phyloP scores from a whole-genome alignment of 2,888 invertebrate genomes.

The Eupithecia insigniata region DNA sequence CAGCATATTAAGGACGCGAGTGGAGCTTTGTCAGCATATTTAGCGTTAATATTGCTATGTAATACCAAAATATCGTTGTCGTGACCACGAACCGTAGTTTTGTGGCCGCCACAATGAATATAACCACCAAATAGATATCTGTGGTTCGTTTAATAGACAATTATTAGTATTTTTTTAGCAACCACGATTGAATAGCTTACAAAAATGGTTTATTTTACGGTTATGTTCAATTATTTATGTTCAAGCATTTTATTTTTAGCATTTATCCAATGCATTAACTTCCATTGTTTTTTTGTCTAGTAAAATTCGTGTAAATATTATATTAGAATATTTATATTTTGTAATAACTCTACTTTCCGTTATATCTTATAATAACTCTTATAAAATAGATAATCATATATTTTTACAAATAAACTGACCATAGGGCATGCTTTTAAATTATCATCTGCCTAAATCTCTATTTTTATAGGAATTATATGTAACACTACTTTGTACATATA shows the following conservation, averaged over 20 bases:
- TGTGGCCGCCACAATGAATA: neutral
- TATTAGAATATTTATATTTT: neutral
- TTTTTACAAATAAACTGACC: neutral
- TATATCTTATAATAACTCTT: neutral
- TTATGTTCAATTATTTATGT: neutral
- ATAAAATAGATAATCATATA: neutral
- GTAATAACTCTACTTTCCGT: neutral
- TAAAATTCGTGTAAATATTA: neutral
- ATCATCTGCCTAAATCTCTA: neutral
- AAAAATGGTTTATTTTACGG: neutral
- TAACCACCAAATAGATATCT: neutral
- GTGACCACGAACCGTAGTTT: neutral
- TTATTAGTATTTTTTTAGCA: neutral
- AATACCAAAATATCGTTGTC: neutral
- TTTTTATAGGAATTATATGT: neutral
- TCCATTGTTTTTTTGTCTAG: neutral
- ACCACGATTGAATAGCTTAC: neutral
- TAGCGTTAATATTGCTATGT: neutral
- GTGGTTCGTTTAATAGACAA: neutral
- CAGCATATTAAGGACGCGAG: neutral
- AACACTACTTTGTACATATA: neutral
- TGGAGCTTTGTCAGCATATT: neutral
- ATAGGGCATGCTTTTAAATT: neutral
- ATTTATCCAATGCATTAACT: constrained; percentile 1
- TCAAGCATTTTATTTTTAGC: neutral